phyloP scores from a whole-genome alignment of 2,797 vertebrate species.

The Pachyuromys duprasi region DNA sequence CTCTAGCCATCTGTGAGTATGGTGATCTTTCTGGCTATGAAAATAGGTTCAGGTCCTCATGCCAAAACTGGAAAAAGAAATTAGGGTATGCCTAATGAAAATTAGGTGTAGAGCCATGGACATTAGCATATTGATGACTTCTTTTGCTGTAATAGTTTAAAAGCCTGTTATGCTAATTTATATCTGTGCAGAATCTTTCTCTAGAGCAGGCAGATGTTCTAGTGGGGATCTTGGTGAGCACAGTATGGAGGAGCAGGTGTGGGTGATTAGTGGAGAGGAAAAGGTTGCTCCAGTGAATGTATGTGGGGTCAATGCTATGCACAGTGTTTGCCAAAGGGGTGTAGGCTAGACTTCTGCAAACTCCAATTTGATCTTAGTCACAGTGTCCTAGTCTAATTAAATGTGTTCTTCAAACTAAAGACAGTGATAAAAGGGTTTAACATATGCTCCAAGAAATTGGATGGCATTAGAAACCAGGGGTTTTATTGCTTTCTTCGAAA shows the following conservation, averaged over 20 bases:
- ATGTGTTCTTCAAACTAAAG: constrained; percentile 50
- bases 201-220: constrained; percentile 48
- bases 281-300: constrained; percentile 32
- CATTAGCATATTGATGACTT: constrained; percentile 51
- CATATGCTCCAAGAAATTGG: constrained; percentile 7
- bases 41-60: not conserved
- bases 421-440: constrained; percentile 12
- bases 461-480: not conserved
- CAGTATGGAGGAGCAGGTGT: constrained; percentile 24
- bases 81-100: constrained; percentile 51
- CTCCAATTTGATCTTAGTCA: constrained; percentile 38
- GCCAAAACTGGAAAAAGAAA: constrained; percentile 43
- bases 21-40: not conserved
- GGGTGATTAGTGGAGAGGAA: not conserved
- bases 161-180: constrained; percentile 36
- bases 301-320: not conserved
- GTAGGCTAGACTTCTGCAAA: not conserved
- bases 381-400: constrained; percentile 14
- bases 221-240: not conserved
- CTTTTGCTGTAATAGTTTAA: constrained; percentile 59
- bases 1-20: not conserved
- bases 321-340: not conserved
- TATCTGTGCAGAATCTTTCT: constrained; percentile 43
- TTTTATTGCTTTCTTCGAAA: constrained; percentile 55
- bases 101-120: constrained; percentile 27